Base-by-base conservation (phyloP, 2,113 vertebrate genomes). In the Aphyosemion australe region DNA sequence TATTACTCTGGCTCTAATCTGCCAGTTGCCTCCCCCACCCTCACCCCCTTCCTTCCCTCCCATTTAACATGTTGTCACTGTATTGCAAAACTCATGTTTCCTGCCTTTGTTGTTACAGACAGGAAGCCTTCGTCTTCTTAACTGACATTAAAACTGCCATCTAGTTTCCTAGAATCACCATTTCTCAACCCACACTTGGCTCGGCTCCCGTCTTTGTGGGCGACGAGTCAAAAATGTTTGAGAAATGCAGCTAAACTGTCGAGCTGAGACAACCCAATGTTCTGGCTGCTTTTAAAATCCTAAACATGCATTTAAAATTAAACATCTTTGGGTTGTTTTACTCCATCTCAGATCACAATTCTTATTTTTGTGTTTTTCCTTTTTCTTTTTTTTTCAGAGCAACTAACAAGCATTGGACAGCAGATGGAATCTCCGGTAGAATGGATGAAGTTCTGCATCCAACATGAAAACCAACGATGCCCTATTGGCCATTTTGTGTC, bases 161-260 rank as follows among this genome's bases (percentile, higher is more conserved):
- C 69, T 79, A 13, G 65, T 80, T 87, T 87, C 87, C 78, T 76
- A 46, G 80, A 84, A 84, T 74, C 76, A 73, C 65, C 12, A 75
- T 31, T 65, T 64, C 55, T 43, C 60, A 69, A 50, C 79, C 74
- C 69, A 75, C 78, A 32, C 55, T 55, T 5, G 32, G 41, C 63
- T 80, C 61, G 52, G 52, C 72, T 74, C 53, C 50, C 68, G 53
- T 19, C 0, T 9, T 46, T 54, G 60, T 69, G 32, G 72, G 26
- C 39, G 32, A 16, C 8, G 31, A 68, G 42, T 20, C 12, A 52
- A 61, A 65, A 53, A 55, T 18, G 42, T 56, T 48, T 31, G 13
- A 63, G 2, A 61, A 20, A 55, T 16, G 5, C 14, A 18, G 18
- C 39, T 9, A 43, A 59, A 60, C 43, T 13, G 41, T 46, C n/a